phyloP scores from a whole-genome alignment of 2,888 invertebrate species.

The Dastarcus helophoroides region DNA sequence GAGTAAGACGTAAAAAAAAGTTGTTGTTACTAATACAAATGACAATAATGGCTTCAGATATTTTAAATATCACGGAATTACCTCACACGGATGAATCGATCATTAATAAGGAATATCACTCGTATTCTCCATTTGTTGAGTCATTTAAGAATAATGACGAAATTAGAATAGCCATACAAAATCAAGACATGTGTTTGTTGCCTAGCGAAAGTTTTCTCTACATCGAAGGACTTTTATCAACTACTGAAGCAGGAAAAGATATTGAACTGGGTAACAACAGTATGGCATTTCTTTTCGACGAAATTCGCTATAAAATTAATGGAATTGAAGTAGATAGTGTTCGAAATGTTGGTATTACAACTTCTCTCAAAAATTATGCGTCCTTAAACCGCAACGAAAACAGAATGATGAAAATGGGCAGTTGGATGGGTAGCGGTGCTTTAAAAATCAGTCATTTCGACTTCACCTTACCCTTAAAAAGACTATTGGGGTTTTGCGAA shows the following conservation, averaged over 20 bases:
- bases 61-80: constrained; percentile 11
- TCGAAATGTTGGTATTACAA: constrained; percentile 13
- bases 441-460: constrained; percentile 10
- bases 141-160: constrained; percentile 21
- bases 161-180: constrained; percentile 20
- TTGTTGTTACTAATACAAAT: too few species aligned
- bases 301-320: constrained; percentile 15
- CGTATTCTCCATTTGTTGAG: constrained; percentile 18
- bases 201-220: constrained; percentile 16
- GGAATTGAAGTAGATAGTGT: constrained; percentile 14
- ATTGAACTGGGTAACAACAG: constrained; percentile 7
- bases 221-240: constrained; percentile 11
- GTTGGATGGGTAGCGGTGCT: constrained; percentile 8
- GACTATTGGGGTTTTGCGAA: constrained; percentile 16
- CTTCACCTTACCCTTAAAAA: constrained; percentile 14
- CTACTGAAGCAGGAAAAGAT: too few species aligned
- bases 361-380: constrained; percentile 12
- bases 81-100: constrained; percentile 15
- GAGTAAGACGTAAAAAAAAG: too few species aligned
- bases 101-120: constrained; percentile 17
- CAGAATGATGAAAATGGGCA: constrained; percentile 6
- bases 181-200: constrained; percentile 15
- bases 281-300: constrained; percentile 12
- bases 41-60: too few species aligned
- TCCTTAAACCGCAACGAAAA: constrained; percentile 9